Evolutionary conservation across 1,140 invertebrate genomes (phyloP), one percentile per base, ranked within the genome.

Genomic region (Papilio polyxenes): DNA sequence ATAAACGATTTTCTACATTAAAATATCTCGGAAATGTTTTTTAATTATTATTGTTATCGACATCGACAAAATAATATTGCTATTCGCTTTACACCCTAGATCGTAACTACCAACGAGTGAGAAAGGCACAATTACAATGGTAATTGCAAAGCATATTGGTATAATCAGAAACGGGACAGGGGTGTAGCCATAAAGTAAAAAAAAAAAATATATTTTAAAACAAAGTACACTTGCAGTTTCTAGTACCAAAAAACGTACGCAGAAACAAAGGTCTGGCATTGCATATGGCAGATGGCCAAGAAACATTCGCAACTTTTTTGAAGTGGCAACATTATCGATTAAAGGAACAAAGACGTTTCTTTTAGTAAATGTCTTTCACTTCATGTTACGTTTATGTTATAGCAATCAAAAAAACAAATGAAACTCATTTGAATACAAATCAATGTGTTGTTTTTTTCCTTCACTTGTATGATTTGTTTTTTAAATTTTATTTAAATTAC

Each of bases 241-340:
- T 9, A 20, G 74, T 20, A 75, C 23, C 23, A 77, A 49, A 77
- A 77, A 53, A 51, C 75, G 44, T 53, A 77, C 7, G 23, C 48
- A 13, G 11, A 56, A 56, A 77, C 75, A 77, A 77, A 77, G 49
- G 75, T 77, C 49, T 53, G 3, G 17, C 8, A 72, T 13, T 49
- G 17, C 17, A 10, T 20, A 37, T 77, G 75, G 75, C 75, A 77
- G 75, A 56, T 77, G 75, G 75, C 75, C 75, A 77, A 77, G 75
- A 77, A 77, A 77, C 75, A 77, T 56, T 20, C 23, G 49, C 13
- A 1, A 10, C 15, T 31, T 48, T 48, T 53, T 77, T 77, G 48
- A 23, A 31, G 23, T 77, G 49, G 75, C 49, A 77, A 77, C 75
- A 77, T 77, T 77, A 49, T 23, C 48, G 65, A n/a, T n/a, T 13